A percentile compares a stretch with the other conserved stretches of the same genome.
Evolutionary conservation across 1,140 invertebrate species (phyloP).

Genomic region (Agrilus planipennis): DNA sequence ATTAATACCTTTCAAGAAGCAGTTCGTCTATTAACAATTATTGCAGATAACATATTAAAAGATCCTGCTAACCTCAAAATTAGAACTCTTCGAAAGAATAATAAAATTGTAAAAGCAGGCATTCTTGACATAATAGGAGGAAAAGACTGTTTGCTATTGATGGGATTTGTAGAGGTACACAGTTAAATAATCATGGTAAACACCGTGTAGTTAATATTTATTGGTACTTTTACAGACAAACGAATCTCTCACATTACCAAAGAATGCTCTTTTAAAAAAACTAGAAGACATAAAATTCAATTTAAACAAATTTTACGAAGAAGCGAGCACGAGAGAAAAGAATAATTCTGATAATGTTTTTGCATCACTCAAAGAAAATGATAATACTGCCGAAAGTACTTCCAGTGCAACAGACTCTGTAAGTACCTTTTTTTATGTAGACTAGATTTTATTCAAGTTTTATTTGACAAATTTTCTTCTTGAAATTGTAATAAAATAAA

Average conservation of each 20-base stretch:
- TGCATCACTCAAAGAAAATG: too few relatives aligned
- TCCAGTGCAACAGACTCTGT: too few relatives aligned
- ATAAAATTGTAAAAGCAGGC: slow-evolving; percentile 20
- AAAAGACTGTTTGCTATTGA: slow-evolving; percentile 21
- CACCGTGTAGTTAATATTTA: too few relatives aligned
- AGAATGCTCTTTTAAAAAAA: slow-evolving; percentile 5
- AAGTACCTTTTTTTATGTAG: background rate
- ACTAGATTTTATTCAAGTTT: slow-evolving; percentile 5
- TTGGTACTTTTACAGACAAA: slow-evolving; percentile 3
- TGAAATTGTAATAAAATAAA: slow-evolving; percentile 16
- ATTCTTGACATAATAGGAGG: slow-evolving; percentile 21
- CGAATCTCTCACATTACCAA: slow-evolving; percentile 10
- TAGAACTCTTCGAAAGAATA: slow-evolving; percentile 24
- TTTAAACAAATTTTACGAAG: too few relatives aligned
- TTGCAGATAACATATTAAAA: slow-evolving; percentile 25
- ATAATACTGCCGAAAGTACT: too few relatives aligned
- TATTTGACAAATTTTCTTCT: slow-evolving; percentile 11
- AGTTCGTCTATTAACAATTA: slow-evolving; percentile 21
- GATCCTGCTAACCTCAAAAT: slow-evolving; percentile 22
- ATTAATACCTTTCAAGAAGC: slow-evolving; percentile 14
- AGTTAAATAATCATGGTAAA: too few relatives aligned
- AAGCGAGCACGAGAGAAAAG: too few relatives aligned
- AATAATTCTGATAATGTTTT: too few relatives aligned
- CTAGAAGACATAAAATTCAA: slow-evolving; percentile 13
- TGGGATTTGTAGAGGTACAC: slow-evolving; percentile 29